phyloP scores from a whole-genome alignment of 2,888 invertebrate genomes.

The Campaea margaritaria region DNA sequence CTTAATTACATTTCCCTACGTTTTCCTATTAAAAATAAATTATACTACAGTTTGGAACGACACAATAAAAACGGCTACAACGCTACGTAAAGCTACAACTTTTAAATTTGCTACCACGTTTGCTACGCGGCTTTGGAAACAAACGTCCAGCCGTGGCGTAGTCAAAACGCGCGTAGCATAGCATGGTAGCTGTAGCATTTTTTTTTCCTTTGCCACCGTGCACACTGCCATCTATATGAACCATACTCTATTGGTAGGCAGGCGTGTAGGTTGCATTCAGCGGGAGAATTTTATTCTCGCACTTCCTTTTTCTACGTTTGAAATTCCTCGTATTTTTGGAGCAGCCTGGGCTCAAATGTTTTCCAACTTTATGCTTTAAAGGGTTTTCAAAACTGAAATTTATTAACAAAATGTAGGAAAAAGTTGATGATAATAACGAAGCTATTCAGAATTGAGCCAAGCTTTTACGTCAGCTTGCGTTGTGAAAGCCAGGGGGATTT shows the following conservation, averaged over 20 bases:
- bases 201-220: constrained; percentile 19
- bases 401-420: no score
- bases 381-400: no score
- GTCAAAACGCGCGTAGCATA: constrained; percentile 7
- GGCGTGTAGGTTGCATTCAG: constrained; percentile 4
- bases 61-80: not conserved
- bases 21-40: no score
- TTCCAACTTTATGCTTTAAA: no score
- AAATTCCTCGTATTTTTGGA: no score
- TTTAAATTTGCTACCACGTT: constrained; percentile 8
- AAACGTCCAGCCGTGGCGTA: constrained; percentile 8
- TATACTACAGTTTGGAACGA: no score
- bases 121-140: constrained; percentile 13
- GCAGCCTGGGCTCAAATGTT: no score
- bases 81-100: constrained; percentile 5
- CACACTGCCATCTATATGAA: not conserved
- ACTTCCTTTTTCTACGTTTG: not conserved
- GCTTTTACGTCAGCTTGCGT: no score
- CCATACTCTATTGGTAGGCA: not conserved
- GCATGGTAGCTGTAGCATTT: constrained; percentile 15
- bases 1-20: no score
- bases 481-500: no score
- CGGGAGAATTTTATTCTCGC: constrained; percentile 1
- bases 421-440: no score
- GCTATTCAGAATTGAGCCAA: no score